phyloP scores from a whole-genome alignment of 2,113 vertebrate genomes.

The Athene noctua region DNA sequence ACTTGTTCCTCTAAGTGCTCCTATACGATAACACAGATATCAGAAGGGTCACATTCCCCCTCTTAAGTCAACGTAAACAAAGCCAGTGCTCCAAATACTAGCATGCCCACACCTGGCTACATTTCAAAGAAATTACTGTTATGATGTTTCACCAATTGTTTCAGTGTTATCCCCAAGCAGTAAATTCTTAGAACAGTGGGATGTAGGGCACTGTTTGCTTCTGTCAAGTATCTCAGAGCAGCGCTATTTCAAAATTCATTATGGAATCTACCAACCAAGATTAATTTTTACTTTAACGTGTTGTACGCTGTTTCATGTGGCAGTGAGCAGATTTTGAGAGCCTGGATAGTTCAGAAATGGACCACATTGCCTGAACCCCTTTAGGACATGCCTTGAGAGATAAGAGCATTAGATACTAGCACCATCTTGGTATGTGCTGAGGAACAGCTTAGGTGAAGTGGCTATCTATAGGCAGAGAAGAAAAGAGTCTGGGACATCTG shows the following conservation, averaged over 20 bases:
- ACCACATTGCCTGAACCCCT: neutral
- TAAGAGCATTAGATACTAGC: rapidly evolving
- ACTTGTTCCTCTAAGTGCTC: neutral
- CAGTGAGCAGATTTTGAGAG: neutral
- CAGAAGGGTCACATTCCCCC: neutral
- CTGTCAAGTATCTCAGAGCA: neutral
- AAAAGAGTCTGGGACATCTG: neutral
- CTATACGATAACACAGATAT: neutral
- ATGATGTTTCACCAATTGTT: neutral
- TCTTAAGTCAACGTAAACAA: neutral
- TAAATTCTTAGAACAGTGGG: neutral
- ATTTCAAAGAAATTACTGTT: neutral
- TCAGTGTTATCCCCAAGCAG: neutral
- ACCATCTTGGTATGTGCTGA: neutral
- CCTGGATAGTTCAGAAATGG: neutral
- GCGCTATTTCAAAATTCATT: neutral
- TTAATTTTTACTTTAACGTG: neutral
- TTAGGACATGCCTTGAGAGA: neutral
- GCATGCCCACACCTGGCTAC: neutral
- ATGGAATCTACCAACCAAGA: neutral
- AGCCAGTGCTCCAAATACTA: neutral
- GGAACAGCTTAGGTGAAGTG: neutral
- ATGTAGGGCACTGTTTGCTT: neutral
- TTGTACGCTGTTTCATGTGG: rapidly evolving
- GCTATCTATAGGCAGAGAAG: neutral